Evolutionary conservation across 2,888 invertebrate genomes (phyloP).

Genomic region (Caprella mutica): DNA sequence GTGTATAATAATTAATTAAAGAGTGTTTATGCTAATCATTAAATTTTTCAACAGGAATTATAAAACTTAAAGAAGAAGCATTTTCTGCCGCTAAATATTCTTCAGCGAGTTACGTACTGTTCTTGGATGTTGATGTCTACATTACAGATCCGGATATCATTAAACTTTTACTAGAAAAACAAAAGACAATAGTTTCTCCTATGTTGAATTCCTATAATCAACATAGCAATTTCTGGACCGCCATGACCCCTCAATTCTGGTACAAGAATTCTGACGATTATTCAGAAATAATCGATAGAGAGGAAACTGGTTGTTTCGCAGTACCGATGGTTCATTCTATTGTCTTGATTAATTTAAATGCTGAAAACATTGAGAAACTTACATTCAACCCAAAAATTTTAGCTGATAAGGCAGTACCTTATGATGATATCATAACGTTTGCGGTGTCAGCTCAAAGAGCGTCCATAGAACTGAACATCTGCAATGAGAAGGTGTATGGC

Average conservation of each 20-base stretch:
- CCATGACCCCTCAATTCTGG: conserved; percentile 73
- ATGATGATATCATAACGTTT: conserved; percentile 86
- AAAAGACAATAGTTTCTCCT: conserved; percentile 58
- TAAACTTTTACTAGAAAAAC: conserved; percentile 50
- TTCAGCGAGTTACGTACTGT: conserved; percentile 85
- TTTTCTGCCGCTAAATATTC: conserved; percentile 56
- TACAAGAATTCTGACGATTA: conserved; percentile 75
- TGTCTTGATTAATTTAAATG: conserved; percentile 62
- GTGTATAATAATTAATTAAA: too few species aligned
- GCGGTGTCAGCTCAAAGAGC: conserved; percentile 65
- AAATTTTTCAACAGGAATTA: too few species aligned
- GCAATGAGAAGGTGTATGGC: conserved; percentile 72
- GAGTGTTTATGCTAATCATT: too few species aligned
- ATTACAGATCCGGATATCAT: conserved; percentile 57
- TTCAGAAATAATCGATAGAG: conserved; percentile 58
- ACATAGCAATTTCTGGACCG: conserved; percentile 95
- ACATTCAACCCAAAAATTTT: conserved; percentile 60
- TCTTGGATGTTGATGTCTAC: conserved; percentile 74
- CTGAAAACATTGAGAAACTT: conserved; percentile 50
- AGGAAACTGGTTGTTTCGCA: conserved; percentile 56
- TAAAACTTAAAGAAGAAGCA: conserved; percentile 63
- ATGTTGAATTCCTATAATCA: conserved; percentile 73
- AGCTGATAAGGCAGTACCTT: conserved; percentile 51
- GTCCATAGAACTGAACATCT: conserved; percentile 59
- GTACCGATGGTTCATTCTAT: conserved; percentile 90